Percentiles rank a stretch among this genome's conserved stretches.
phyloP scores from a whole-genome alignment of 2,113 vertebrate genomes.

The Sylvicapra grimmia region DNA sequence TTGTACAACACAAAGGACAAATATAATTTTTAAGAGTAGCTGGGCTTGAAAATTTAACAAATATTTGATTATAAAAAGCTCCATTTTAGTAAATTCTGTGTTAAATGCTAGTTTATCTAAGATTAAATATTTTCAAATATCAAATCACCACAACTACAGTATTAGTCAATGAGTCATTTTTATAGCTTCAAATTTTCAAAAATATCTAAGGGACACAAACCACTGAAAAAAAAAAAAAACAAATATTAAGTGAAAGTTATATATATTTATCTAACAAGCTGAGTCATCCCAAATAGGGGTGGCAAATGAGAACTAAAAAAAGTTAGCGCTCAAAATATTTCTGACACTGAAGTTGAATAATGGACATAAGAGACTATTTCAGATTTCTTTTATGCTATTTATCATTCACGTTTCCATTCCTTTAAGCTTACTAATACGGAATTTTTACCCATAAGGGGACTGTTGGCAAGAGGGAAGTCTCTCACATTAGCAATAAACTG shows the following conservation, averaged over 20 bases:
- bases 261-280: slow-evolving; percentile 18
- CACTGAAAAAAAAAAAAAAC: background rate
- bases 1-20: background rate
- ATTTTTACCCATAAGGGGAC: background rate
- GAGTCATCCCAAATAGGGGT: background rate
- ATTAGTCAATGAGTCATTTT: slow-evolving; percentile 23
- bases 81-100: slow-evolving; percentile 30
- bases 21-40: slow-evolving; percentile 19
- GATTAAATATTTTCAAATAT: slow-evolving; percentile 35
- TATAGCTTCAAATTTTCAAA: slow-evolving; percentile 7
- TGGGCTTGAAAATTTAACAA: slow-evolving; percentile 29
- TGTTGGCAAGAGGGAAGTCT: background rate
- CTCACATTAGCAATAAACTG: background rate
- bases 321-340: slow-evolving; percentile 30
- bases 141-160: background rate
- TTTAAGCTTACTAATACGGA: background rate
- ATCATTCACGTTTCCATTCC: background rate
- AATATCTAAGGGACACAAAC: background rate
- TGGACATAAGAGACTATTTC: background rate
- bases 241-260: slow-evolving; percentile 16
- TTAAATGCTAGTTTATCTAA: slow-evolving; percentile 26
- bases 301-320: background rate
- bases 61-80: slow-evolving; percentile 20
- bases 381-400: background rate
- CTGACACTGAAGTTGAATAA: background rate